Conservation (phyloP, 2,113 vertebrate species). For the Apus apus region DNA sequence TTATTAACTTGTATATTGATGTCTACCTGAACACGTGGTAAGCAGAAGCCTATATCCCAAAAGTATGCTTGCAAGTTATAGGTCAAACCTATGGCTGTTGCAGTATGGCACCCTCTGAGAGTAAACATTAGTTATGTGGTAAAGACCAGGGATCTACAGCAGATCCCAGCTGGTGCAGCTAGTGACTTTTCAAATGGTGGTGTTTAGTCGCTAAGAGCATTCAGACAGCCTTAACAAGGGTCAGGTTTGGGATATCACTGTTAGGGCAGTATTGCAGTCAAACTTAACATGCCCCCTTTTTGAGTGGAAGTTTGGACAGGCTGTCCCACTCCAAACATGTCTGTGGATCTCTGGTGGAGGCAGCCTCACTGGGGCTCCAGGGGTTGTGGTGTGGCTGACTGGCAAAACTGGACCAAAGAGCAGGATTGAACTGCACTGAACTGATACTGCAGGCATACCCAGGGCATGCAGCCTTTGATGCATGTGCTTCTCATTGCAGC, state of each 20-base stretch:
- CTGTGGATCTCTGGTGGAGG: background rate
- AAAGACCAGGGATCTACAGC: background rate
- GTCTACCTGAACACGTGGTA: rapidly evolving
- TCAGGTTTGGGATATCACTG: background rate
- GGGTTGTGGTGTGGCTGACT: background rate
- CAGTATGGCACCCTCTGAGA: background rate
- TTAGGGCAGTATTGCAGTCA: background rate
- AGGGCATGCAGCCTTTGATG: background rate
- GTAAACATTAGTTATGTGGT: background rate
- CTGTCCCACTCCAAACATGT: rapidly evolving
- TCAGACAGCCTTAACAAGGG: background rate
- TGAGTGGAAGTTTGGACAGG: background rate
- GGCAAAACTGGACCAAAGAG: background rate
- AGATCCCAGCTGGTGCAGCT: background rate
- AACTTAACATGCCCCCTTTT: background rate
- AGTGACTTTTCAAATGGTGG: rapidly evolving
- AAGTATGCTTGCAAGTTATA: background rate
- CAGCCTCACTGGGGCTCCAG: background rate
- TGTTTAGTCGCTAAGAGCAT: background rate
- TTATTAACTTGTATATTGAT: background rate
- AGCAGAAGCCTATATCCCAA: background rate
- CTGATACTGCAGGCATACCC: background rate
- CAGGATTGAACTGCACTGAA: background rate
- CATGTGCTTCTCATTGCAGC: background rate
- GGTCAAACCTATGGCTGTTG: background rate